Conservation (phyloP, 2,888 invertebrate genomes). For the Cataglyphis rosenhaueri region DNA sequence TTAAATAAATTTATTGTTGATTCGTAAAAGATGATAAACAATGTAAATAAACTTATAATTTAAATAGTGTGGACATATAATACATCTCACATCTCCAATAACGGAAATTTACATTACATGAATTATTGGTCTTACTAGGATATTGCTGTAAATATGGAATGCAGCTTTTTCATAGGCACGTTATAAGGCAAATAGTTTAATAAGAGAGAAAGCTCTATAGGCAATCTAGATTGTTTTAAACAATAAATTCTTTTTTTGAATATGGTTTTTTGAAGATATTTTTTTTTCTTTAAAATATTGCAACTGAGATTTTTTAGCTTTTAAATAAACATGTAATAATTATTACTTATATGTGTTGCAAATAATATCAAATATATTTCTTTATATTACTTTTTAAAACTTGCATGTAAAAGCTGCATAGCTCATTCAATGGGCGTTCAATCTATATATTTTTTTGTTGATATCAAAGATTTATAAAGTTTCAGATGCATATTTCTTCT, state of each 20-base stretch:
- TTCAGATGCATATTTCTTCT: not conserved
- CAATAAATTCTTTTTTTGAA: not conserved
- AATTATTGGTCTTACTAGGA: slow-evolving; percentile 47
- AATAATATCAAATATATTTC: slow-evolving; percentile 3
- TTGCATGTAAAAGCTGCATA: slow-evolving; percentile 69
- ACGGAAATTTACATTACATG: slow-evolving; percentile 60
- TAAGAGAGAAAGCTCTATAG: slow-evolving; percentile 7
- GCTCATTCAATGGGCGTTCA: slow-evolving; percentile 45
- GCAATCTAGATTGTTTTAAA: not conserved
- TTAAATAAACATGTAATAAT: slow-evolving; percentile 13
- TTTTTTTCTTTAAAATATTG: not conserved
- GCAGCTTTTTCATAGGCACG: slow-evolving; percentile 71
- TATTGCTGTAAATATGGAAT: slow-evolving; percentile 58
- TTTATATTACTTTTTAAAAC: slow-evolving; percentile 27
- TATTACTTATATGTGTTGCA: not conserved
- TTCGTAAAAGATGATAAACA: not conserved
- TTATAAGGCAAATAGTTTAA: slow-evolving; percentile 63
- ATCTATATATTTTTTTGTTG: slow-evolving; percentile 29
- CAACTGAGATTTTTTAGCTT: not conserved
- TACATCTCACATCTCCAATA: slow-evolving; percentile 54
- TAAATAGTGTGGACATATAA: slow-evolving; percentile 50
- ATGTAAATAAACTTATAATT: slow-evolving; percentile 47
- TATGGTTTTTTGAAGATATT: not conserved
- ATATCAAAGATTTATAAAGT: slow-evolving; percentile 33
- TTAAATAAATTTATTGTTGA: slow-evolving; percentile 37